Conservation (phyloP, 2,888 invertebrate genomes). For the Orthonevra nobilis region DNA sequence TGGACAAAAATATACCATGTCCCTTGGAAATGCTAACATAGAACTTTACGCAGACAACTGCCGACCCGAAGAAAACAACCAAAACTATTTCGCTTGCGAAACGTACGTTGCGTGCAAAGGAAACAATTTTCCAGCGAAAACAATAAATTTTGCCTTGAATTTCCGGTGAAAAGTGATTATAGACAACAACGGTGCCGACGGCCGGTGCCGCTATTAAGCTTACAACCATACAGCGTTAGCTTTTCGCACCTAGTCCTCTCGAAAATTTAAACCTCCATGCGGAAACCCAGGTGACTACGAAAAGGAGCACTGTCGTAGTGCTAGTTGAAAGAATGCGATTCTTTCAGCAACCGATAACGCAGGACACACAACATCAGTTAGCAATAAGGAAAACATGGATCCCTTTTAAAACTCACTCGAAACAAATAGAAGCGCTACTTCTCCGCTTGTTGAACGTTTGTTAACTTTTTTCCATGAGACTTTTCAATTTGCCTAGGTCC, state of each 20-base stretch:
- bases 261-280: conserved; percentile 41
- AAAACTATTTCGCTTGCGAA: conserved; percentile 27
- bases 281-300: conserved; percentile 58
- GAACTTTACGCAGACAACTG: too few relatives aligned
- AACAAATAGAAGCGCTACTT: conserved; percentile 24
- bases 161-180: conserved; percentile 69
- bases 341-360: too few relatives aligned
- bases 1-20: too few relatives aligned
- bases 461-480: conserved; percentile 37
- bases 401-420: conserved; percentile 21
- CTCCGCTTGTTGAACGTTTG: conserved; percentile 52
- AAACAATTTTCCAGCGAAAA: conserved; percentile 66
- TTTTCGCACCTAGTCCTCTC: conserved; percentile 37
- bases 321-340: conserved; percentile 6
- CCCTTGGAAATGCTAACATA: too few relatives aligned
- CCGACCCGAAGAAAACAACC: too few relatives aligned
- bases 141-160: conserved; percentile 69
- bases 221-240: conserved; percentile 19
- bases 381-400: conserved; percentile 23
- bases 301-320: conserved; percentile 14
- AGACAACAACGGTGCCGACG: conserved; percentile 53
- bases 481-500: conserved; percentile 54
- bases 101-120: conserved; percentile 63
- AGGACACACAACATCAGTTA: neutral
- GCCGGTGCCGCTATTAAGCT: conserved; percentile 6